These are phyloP conservation scores for Coturnix japonica DNA, from an alignment of 2,113 vertebrate genomes.

Conservation along the genomic window DNA sequence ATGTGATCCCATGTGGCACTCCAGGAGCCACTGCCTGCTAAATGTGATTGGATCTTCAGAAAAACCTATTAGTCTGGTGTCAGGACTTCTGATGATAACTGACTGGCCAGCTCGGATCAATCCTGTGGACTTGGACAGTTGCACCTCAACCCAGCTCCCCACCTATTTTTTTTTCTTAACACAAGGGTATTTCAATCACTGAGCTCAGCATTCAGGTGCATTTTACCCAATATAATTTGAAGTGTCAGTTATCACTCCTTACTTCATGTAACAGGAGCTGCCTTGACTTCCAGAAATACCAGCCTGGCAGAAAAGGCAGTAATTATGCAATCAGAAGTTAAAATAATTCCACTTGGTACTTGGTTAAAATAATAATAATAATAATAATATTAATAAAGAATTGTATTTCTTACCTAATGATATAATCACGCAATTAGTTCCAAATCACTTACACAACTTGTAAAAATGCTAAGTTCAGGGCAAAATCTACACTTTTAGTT, in stretches of 20 bases:
- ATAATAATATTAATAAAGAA: not conserved
- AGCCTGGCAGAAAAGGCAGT: slow-evolving; percentile 21
- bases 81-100: slow-evolving; percentile 73
- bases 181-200: slow-evolving; percentile 42
- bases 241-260: slow-evolving; percentile 38
- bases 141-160: not conserved
- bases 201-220: not conserved
- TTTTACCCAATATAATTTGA: not conserved
- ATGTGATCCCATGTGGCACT: slow-evolving; percentile 52
- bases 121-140: slow-evolving; percentile 48
- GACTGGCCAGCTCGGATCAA: slow-evolving; percentile 62
- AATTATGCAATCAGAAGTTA: slow-evolving; percentile 39
- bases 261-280: not conserved
- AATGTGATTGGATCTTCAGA: slow-evolving; percentile 75
- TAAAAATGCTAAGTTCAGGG: slow-evolving; percentile 8
- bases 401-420: slow-evolving; percentile 1
- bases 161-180: slow-evolving; percentile 5
- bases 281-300: not conserved
- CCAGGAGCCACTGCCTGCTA: slow-evolving; percentile 47
- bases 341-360: slow-evolving; percentile 41
- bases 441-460: slow-evolving; percentile 12
- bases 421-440: slow-evolving; percentile 26
- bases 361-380: not conserved
- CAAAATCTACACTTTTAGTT: not conserved
- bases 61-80: slow-evolving; percentile 80